Evolutionary conservation across 2,113 vertebrate species (phyloP).

Genomic region (Romanogobio albipinnatus): DNA sequence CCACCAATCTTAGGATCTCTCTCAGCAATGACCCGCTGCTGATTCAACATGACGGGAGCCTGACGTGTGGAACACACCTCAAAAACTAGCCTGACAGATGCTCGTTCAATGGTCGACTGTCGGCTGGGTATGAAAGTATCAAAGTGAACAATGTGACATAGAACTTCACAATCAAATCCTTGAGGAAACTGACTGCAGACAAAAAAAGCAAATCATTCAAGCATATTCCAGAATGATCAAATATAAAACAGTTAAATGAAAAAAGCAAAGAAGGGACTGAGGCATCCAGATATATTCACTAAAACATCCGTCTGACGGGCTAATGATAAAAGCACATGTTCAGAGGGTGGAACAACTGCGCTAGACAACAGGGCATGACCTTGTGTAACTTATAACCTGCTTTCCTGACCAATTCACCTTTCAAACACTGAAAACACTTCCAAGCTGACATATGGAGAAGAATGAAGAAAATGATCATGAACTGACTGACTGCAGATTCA

Average conservation of each 20-base stretch:
- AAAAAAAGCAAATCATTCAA: background rate
- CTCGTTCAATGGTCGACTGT: too few relatives aligned
- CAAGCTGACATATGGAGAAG: background rate
- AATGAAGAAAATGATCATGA: background rate
- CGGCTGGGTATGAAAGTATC: background rate
- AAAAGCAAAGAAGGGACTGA: background rate
- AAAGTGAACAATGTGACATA: background rate
- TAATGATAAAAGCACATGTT: slow-evolving; percentile 49
- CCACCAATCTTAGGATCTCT: too few relatives aligned
- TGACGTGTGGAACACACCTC: too few relatives aligned
- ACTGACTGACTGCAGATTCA: background rate
- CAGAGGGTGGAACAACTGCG: slow-evolving; percentile 26
- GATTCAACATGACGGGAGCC: too few relatives aligned
- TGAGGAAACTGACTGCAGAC: background rate
- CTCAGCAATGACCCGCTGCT: too few relatives aligned
- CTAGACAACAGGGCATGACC: slow-evolving; percentile 32
- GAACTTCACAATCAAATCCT: background rate
- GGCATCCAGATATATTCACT: slow-evolving; percentile 30
- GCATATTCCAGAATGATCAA: background rate
- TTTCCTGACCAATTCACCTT: background rate
- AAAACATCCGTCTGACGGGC: background rate
- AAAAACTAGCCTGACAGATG: too few relatives aligned
- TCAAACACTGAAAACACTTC: background rate
- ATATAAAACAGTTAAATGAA: background rate
- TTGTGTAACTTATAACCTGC: slow-evolving; percentile 34